These are phyloP conservation scores for Drosophila kambysellisi DNA, from an alignment of 2,888 invertebrate species.

Conservation along the genomic window DNA sequence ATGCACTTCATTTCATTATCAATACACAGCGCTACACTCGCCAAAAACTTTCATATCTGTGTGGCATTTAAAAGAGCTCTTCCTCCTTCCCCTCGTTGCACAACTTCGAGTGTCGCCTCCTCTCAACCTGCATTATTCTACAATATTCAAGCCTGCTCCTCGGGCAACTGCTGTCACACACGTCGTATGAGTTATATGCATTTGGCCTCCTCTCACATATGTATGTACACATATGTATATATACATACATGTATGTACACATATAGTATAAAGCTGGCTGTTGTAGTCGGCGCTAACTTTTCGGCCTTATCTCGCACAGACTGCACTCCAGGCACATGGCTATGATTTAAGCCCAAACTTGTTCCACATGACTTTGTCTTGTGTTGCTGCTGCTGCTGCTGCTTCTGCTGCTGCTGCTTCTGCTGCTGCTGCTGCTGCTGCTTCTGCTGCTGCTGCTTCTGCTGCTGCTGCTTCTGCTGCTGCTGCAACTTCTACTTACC, in stretches of 20 bases:
- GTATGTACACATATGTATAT: no score
- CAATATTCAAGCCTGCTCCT: slow-evolving; percentile 24
- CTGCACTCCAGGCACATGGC: slow-evolving; percentile 64
- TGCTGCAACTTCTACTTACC: slow-evolving; percentile 53
- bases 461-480: slow-evolving; percentile 9
- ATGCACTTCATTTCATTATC: slow-evolving; percentile 53
- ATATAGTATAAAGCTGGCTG: slow-evolving; percentile 13
- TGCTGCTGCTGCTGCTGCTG: slow-evolving; percentile 28
- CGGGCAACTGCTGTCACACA: slow-evolving; percentile 61
- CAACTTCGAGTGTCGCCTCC: slow-evolving; percentile 36
- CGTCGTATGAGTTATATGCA: slow-evolving; percentile 68
- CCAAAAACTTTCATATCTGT: slow-evolving; percentile 39
- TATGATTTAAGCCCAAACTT: slow-evolving; percentile 73
- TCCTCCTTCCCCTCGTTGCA: neutral
- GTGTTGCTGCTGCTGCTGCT: slow-evolving; percentile 8
- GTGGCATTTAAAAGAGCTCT: slow-evolving; percentile 27
- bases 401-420: neutral
- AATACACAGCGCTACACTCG: slow-evolving; percentile 7
- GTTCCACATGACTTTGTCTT: slow-evolving; percentile 51
- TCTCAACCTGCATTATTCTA: slow-evolving; percentile 2
- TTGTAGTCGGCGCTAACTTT: slow-evolving; percentile 56
- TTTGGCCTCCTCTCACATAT: slow-evolving; percentile 24
- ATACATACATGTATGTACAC: neutral
- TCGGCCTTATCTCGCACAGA: slow-evolving; percentile 63
- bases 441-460: slow-evolving; percentile 10